A percentile compares a stretch with the other conserved stretches of the same genome.
Evolutionary conservation across 2,888 invertebrate genomes (phyloP).

Genomic region (Sturmia bella): DNA sequence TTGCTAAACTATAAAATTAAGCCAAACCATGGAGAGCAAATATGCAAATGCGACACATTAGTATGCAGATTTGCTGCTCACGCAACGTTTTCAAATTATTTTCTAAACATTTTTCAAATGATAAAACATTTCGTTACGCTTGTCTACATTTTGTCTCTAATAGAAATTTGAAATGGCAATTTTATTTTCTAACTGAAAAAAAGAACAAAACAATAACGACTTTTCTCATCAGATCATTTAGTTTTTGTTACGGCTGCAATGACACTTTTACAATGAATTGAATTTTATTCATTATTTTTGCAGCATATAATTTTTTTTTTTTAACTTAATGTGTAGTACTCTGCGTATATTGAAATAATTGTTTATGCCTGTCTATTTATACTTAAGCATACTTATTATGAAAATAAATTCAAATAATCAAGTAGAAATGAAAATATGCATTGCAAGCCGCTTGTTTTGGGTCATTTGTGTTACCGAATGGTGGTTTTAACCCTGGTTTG

Average conservation of each 20-base stretch:
- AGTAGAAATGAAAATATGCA: conserved; percentile 45
- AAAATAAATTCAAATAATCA: background rate
- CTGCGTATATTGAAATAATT: conserved; percentile 25
- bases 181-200: conserved; percentile 34
- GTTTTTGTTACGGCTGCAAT: conserved; percentile 32
- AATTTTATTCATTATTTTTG: conserved; percentile 64
- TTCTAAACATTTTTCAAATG: conserved; percentile 39
- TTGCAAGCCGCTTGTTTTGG: conserved; percentile 69
- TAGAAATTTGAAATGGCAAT: conserved; percentile 48
- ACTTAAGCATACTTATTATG: background rate
- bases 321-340: conserved; percentile 41
- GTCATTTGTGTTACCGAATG: conserved; percentile 69
- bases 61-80: conserved; percentile 37
- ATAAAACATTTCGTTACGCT: conserved; percentile 62
- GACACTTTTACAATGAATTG: conserved; percentile 22
- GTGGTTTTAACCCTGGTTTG: conserved; percentile 69
- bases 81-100: conserved; percentile 42
- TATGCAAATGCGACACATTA: conserved; percentile 42
- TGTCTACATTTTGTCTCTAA: conserved; percentile 53
- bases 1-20: background rate
- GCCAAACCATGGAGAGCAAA: background rate
- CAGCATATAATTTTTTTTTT: conserved; percentile 51
- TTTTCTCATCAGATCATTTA: conserved; percentile 51
- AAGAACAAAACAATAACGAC: conserved; percentile 35
- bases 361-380: conserved; percentile 24